Evolutionary conservation across 35 echinoderm and acorn worm species (phyloP), one percentile per base, ranked within the genome.

Genomic region (Eucidaris tribuloides): DNA sequence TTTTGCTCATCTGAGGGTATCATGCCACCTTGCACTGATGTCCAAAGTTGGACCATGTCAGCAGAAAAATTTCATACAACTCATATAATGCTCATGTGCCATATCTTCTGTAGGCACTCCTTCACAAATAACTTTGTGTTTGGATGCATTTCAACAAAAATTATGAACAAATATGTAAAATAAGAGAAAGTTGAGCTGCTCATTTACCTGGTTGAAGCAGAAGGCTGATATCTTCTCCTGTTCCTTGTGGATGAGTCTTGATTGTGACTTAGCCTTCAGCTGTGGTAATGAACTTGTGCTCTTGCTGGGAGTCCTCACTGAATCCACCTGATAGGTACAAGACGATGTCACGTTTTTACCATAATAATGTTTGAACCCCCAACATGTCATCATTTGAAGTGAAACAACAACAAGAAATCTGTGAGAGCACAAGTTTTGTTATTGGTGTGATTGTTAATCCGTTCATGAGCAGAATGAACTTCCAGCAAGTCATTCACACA

Each of bases 221-320:
- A 97, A 97, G 7, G 90, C 89, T 58, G 94, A 79, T 28, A 97
- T 97, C 38, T 91, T 92, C 22, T 97, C 94, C 58, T 92, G 90
- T 76, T 97, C 94, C 57, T 97, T 97, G 83, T 97, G 94, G 43
- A 97, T 83, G 45, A 97, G 58, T 18, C 86, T 58, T 18, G 85
- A 83, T 37, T 96, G 77, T 7, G 59, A 50, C 29, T 49, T 58
- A 54, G 45, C 37, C n/a, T n/a, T n/a, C n/a, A n/a, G n/a, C n/a
- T 78, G 56, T 27, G 19, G 76, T 56, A 58, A 27, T 76, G 62
- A 63, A 32, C 60, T 49, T 66, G 77, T 36, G 48, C 57, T 31
- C 24, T 44, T 62, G 60, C 85, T 65, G 20, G 68, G 68, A 19
- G 35, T 74, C 30, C 76, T 62, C 23, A 79, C 77, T 2, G 86